These are phyloP conservation scores for Caenorhabditis tropicalis DNA, from an alignment of 1,140 invertebrate species.

Conservation along the genomic window DNA sequence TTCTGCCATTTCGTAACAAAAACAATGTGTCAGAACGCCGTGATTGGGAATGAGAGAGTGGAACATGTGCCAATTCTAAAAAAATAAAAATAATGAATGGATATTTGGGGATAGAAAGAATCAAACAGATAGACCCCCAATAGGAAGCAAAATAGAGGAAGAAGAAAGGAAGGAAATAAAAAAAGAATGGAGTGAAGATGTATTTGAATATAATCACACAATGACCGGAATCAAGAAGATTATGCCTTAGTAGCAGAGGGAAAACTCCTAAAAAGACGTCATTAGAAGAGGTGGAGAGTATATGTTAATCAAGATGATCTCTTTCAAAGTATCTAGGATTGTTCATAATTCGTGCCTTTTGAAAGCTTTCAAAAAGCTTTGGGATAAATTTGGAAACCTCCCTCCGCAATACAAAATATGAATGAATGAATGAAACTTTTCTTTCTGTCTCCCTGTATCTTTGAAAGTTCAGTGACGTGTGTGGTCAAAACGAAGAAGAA, in stretches of 20 bases:
- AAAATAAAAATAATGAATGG: not conserved
- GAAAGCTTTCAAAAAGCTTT: not conserved
- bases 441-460: not conserved
- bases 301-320: slow-evolving; percentile 10
- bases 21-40: not conserved
- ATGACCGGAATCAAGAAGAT: slow-evolving; percentile 36
- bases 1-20: not conserved
- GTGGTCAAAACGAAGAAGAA: not conserved
- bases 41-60: not conserved
- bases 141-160: too few species aligned
- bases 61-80: not conserved
- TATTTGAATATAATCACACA: not conserved
- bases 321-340: not conserved
- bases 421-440: not conserved
- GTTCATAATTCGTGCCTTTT: not conserved
- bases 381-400: not conserved
- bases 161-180: not conserved
- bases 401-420: slow-evolving; percentile 8
- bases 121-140: too few species aligned
- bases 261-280: slow-evolving; percentile 4
- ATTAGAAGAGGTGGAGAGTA: slow-evolving; percentile 20
- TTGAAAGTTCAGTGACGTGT: slow-evolving; percentile 40
- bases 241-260: not conserved
- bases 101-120: too few species aligned
- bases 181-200: not conserved